Conservation (phyloP, 2,113 vertebrate species). For the Hypomesus transpacificus region DNA sequence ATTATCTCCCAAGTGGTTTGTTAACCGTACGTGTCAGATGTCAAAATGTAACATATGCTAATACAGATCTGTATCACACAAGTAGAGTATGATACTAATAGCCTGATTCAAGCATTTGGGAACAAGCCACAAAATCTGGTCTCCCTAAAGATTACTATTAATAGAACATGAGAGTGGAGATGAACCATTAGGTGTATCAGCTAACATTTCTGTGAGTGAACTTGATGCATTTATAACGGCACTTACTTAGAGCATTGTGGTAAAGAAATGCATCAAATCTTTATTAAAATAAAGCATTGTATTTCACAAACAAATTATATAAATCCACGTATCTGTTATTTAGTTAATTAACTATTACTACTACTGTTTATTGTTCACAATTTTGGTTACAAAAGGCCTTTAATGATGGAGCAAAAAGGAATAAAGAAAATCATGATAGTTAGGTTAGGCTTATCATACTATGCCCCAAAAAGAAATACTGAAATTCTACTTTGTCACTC, state of each 20-base stretch:
- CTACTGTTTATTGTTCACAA: too few relatives aligned
- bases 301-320: constrained; percentile 15
- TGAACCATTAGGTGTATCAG: too few relatives aligned
- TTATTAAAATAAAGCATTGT: constrained; percentile 11
- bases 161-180: too few relatives aligned
- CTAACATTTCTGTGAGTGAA: too few relatives aligned
- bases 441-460: too few relatives aligned
- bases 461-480: too few relatives aligned
- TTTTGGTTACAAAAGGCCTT: constrained; percentile 19
- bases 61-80: constrained; percentile 52
- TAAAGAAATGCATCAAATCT: not conserved
- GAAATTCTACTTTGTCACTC: too few relatives aligned
- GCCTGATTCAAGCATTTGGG: too few relatives aligned
- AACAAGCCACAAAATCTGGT: too few relatives aligned
- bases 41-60: constrained; percentile 61
- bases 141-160: too few relatives aligned
- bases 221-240: too few relatives aligned
- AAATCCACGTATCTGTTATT: not conserved
- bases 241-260: too few relatives aligned
- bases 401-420: not conserved
- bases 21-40: constrained; percentile 15
- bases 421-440: constrained; percentile 19
- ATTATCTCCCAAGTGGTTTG: constrained; percentile 40
- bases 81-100: not conserved
- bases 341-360: constrained; percentile 17